Evolutionary conservation across 2,888 invertebrate genomes (phyloP), one percentile per base, ranked within the genome.

Genomic region (Octodonta nipae): DNA sequence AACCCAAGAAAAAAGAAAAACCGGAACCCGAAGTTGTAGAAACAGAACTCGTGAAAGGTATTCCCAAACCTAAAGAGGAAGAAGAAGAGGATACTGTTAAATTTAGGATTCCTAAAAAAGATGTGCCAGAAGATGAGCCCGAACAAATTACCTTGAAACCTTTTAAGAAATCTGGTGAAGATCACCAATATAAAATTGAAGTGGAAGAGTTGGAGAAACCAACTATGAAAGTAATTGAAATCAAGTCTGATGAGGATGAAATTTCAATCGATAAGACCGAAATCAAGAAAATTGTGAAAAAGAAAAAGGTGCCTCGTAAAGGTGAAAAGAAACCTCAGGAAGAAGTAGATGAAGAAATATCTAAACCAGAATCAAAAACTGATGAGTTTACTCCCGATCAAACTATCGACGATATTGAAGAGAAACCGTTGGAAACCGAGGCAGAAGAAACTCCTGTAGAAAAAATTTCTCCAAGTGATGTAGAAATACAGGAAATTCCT

Each of bases 61-160:
- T 38, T 15, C 52, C 53, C 2, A 54, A 54, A 44, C 42, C 36
- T 46, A 55, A 37, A 40, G 44, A 45, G 41, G 51, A 59, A 40
- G 59, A 60, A 16, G 58, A 62, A 33, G 52, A 54, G 34, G 53
- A 60, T 2, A 61, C 60, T 30, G 51, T 63, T 7, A 61, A 60
- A 37, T 57, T 64, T 14, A 46, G 52, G 50, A 49, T 53, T 40
- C 41, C 55, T 40, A 46, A 56, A 37, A 56, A 56, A 39, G 54
- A 52, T 30, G 52, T 52, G 36, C 55, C 51, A 29, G 49, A 50
- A 36, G 49, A 49, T 29, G 25, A 30, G 20, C 38, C 40, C 5
- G 62, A 61, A 35, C 50, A 55, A 41, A 56, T 63, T 26, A 52
- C 41, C 49, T 45, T 56, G 28, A 60, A 54, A 49, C 60, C 57